Evolutionary conservation across 2,113 vertebrate genomes (phyloP).

Genomic region (Catagonus wagneri): DNA sequence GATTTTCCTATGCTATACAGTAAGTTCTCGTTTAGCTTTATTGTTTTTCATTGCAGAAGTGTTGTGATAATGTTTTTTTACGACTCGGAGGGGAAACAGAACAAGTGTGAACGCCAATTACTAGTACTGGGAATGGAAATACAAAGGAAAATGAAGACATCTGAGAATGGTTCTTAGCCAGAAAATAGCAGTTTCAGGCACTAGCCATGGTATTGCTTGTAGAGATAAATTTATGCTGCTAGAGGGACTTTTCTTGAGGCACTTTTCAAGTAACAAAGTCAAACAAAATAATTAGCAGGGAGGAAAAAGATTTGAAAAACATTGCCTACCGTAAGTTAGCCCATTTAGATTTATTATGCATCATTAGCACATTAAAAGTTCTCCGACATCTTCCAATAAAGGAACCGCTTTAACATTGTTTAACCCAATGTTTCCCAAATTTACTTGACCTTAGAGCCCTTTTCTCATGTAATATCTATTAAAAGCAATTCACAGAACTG

Average conservation of each 20-base stretch:
- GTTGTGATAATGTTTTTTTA: conserved; percentile 54
- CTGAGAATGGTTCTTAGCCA: conserved; percentile 11
- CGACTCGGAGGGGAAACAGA: conserved; percentile 35
- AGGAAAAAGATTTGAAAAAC: background rate
- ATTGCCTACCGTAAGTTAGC: background rate
- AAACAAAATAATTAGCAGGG: background rate
- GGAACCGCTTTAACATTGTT: conserved; percentile 43
- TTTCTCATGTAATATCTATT: conserved; percentile 33
- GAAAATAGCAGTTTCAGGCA: background rate
- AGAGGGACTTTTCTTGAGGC: background rate
- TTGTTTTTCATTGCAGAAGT: conserved; percentile 33
- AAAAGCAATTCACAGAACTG: background rate
- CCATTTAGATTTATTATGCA: conserved; percentile 1
- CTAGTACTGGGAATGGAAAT: background rate
- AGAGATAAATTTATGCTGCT: background rate
- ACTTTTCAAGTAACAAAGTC: conserved; percentile 29
- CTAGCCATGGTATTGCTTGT: background rate
- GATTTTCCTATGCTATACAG: too few relatives aligned
- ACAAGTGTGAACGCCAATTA: background rate
- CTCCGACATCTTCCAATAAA: background rate
- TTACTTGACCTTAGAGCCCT: background rate
- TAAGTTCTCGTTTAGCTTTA: background rate
- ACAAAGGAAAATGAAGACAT: background rate
- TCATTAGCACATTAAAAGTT: conserved; percentile 59
- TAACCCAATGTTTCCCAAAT: conserved; percentile 18